Evolutionary conservation across 1,140 invertebrate genomes (phyloP), one percentile per base, ranked within the genome.

Genomic region (Papilio aristodemus): DNA sequence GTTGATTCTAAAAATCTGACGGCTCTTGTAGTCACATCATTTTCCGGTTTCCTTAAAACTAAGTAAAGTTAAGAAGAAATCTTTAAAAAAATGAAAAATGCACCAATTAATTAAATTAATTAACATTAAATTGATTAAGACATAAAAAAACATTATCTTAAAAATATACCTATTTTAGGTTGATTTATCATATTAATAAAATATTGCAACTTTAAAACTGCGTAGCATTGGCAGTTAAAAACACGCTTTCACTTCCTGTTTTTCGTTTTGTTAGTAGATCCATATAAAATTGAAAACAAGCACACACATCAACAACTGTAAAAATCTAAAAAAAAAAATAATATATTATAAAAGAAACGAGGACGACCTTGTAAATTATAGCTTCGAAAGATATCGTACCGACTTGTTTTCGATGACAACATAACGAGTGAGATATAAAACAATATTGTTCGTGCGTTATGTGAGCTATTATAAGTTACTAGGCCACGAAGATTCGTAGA

Each of bases 401-500:
- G 63, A 66, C 63, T 46, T 11, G 63, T 66, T 66, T 46, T 66
- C 25, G 63, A 66, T 66, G 41, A 66, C 63, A 66, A 66, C 41
- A 66, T 46, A 25, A 46, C 41, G 8, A 36, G 17, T 27, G 17
- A 63, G 22, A 66, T 72, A 60, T 73, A 60, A 46, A 60, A 38
- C 25, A 22, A 57, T 68, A 68, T 43, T 58, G 60, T 71, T 58
- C 67, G 43, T 70, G 39, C 41, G 58, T 60, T 46, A 69, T 50
- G 46, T 11, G 19, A 50, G 46, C 17, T 50, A 50, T 50, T 46
- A 66, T 66, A 32, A n/a, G n/a, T n/a, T 6, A 57, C 13, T 39
- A 68, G 19, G 54, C 62, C 43, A 10, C 36, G 13, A 74, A 63
- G 63, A 79, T 76, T 74, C 67, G 73, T 83, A 76, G 64, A 73